Evolutionary conservation across 2,888 invertebrate species (phyloP).

Genomic region (Cosmopolites sordidus): DNA sequence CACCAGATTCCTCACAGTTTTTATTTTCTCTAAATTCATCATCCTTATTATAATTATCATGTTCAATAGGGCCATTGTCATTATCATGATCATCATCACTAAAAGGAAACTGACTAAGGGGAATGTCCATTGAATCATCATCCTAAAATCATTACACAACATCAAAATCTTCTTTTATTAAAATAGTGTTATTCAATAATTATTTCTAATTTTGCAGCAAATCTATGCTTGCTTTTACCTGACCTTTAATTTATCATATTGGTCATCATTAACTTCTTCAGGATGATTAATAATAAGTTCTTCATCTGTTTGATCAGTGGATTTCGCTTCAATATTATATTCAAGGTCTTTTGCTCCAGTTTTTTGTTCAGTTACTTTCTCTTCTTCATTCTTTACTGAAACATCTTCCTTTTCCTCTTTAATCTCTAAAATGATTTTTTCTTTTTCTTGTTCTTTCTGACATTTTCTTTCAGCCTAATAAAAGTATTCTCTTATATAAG

Average conservation of each 20-base stretch:
- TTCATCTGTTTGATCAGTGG: slow-evolving; percentile 8
- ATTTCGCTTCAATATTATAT: too few species aligned
- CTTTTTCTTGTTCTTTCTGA: slow-evolving; percentile 15
- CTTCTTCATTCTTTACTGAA: slow-evolving; percentile 22
- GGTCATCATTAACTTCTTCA: slow-evolving; percentile 8
- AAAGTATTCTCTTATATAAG: background rate
- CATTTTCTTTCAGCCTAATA: slow-evolving; percentile 13
- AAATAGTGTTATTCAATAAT: background rate
- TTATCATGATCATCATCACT: slow-evolving; percentile 30
- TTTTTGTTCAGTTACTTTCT: slow-evolving; percentile 16
- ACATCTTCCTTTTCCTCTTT: slow-evolving; percentile 23
- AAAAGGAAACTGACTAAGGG: slow-evolving; percentile 32
- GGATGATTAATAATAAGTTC: slow-evolving; percentile 1
- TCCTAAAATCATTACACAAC: slow-evolving; percentile 23
- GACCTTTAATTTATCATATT: background rate
- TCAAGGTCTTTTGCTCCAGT: slow-evolving; percentile 16
- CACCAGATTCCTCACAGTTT: slow-evolving; percentile 12
- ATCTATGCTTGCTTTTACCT: too few species aligned
- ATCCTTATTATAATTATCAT: slow-evolving; percentile 27
- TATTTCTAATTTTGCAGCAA: too few species aligned
- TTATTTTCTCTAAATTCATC: slow-evolving; percentile 24
- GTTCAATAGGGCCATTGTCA: slow-evolving; percentile 21
- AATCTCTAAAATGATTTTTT: slow-evolving; percentile 12
- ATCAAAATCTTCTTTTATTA: background rate
- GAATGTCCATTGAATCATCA: slow-evolving; percentile 28